A percentile compares a stretch with the other conserved stretches of the same genome.
These are phyloP conservation scores for Troilus luridus DNA, from an alignment of 2,888 invertebrate species.

Conservation along the genomic window DNA sequence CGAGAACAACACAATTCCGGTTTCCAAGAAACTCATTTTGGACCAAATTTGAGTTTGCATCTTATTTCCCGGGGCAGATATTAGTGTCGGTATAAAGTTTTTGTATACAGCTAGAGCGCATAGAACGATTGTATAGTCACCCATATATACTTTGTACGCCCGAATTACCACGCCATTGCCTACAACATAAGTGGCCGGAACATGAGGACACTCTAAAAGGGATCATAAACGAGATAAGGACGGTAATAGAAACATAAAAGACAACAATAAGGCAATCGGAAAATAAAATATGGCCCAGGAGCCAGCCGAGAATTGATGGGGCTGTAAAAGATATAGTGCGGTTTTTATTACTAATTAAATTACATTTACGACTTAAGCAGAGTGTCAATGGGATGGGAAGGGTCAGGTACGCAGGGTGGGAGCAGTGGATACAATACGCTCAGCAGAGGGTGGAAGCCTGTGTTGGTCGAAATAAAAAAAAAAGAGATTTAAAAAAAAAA, in stretches of 20 bases:
- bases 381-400: slow-evolving; percentile 50
- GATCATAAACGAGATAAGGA: slow-evolving; percentile 37
- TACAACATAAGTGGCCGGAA: not conserved
- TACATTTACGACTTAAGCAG: slow-evolving; percentile 44
- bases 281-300: slow-evolving; percentile 38
- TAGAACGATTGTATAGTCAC: not conserved
- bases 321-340: slow-evolving; percentile 55
- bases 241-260: slow-evolving; percentile 44
- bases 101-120: too few species aligned
- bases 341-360: slow-evolving; percentile 58
- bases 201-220: not conserved
- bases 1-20: too few species aligned
- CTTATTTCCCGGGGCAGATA: too few species aligned
- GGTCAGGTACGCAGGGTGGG: slow-evolving; percentile 22
- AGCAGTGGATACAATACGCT: not conserved
- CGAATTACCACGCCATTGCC: not conserved
- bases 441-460: not conserved
- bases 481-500: too few species aligned
- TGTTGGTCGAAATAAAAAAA: too few species aligned
- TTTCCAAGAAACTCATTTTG: too few species aligned
- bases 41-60: too few species aligned
- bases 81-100: too few species aligned
- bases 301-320: slow-evolving; percentile 48
- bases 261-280: slow-evolving; percentile 34
- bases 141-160: not conserved